phyloP scores from a whole-genome alignment of 2,797 vertebrate species.

The Silurus aristotelis region DNA sequence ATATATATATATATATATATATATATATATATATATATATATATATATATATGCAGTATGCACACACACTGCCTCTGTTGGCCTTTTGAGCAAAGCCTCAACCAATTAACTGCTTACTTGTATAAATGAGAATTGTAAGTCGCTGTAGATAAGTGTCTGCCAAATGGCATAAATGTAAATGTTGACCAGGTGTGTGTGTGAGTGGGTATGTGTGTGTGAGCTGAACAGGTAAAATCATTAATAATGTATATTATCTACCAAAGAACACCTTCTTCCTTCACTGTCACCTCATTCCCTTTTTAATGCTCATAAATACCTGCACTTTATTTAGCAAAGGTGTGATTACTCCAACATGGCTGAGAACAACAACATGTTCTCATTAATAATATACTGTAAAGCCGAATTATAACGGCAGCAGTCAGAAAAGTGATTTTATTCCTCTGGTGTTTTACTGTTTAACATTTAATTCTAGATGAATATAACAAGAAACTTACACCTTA shows the following conservation, averaged over 20 bases:
- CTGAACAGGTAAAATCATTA: constrained; percentile 43
- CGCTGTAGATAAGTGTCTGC: too few species aligned
- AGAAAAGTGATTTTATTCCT: constrained; percentile 40
- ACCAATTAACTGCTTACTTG: too few species aligned
- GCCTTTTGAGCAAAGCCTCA: too few species aligned
- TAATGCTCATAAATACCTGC: constrained; percentile 57
- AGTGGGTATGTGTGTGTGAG: constrained; percentile 12
- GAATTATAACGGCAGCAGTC: constrained; percentile 23
- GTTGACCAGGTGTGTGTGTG: constrained; percentile 52
- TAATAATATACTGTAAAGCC: constrained; percentile 37
- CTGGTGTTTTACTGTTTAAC: not conserved
- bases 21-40: too few species aligned
- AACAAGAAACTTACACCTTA: not conserved
- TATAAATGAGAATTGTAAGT: too few species aligned
- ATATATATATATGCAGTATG: too few species aligned
- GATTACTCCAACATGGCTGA: constrained; percentile 58
- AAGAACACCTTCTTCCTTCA: constrained; percentile 27
- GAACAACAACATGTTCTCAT: constrained; percentile 51
- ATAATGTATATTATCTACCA: constrained; percentile 41
- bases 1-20: too few species aligned
- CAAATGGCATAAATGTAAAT: too few species aligned
- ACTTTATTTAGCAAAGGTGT: constrained; percentile 60
- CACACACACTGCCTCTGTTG: too few species aligned
- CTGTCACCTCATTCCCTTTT: constrained; percentile 46
- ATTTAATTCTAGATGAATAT: constrained; percentile 14